Evolutionary conservation across 1,140 invertebrate species (phyloP), one percentile per base, ranked within the genome.

Genomic region (Cotesia glomerata): DNA sequence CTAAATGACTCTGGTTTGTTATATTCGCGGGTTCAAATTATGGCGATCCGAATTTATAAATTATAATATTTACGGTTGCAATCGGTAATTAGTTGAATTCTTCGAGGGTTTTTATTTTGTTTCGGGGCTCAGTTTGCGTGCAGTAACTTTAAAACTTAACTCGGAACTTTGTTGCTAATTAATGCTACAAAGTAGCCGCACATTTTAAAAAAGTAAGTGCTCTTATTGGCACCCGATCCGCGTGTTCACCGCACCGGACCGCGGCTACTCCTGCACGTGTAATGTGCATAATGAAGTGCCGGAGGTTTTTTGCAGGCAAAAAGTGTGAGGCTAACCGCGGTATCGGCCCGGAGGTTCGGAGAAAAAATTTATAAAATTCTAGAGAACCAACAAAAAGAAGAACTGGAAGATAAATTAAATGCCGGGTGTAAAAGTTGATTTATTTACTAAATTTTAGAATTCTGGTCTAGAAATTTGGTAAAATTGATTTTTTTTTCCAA

Each of bases 171-270:
- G 67, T 67, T 62, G 74, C 76, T 79, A 82, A 79, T 82, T 82
- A 78, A 79, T 80, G 71, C 73, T 62, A 76, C 76, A 75, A 81
- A 78, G 75, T 78, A 78, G 73, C 74, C 71, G 4, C 39, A 45
- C 5, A 0, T 45, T 45, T 45, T 45, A 7, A 45, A 45, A 45
- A 0, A 9, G 7, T 45, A 26, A 26, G 39, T 45, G 39, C 5
- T 45, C 39, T 45, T 45, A 45, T 45, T 45, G 39, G 39, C 39
- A 7, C 39, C 39, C 39, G 2, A 45, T 45, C 5, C 5, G 4
- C 39, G 39, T 45, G 39, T 45, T 45, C 39, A 45, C 39, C 39
- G 3, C 39, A 11, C 7, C 39, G 39, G 11, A 45, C 39, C 39
- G 39, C 39, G 39, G 39, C 39, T 45, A 45, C 39, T 45, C 39